Conservation (phyloP, 2,113 vertebrate species). For the Phrynosoma blainvillii region DNA sequence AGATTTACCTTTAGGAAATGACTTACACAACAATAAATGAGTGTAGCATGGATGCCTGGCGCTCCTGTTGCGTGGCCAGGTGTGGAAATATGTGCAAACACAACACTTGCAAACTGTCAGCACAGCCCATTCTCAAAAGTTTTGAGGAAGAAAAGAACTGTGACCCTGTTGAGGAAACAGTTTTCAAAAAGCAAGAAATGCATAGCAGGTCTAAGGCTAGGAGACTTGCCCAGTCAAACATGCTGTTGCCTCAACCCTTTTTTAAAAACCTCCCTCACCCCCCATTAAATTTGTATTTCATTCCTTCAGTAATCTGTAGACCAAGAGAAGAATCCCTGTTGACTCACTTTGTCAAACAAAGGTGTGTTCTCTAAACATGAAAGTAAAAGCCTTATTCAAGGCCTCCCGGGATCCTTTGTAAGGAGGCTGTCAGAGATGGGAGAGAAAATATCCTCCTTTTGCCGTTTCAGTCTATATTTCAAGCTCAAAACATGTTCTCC, state of each 20-base stretch:
- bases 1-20: too few relatives aligned
- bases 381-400: constrained; percentile 13
- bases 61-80: neutral
- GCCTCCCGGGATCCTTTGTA: constrained; percentile 4
- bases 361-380: constrained; percentile 16
- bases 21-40: neutral
- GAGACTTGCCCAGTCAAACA: neutral
- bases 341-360: constrained; percentile 34
- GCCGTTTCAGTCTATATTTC: neutral
- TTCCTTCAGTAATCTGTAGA: constrained; percentile 14
- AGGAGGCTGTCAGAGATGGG: neutral
- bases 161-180: neutral
- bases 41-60: neutral
- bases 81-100: constrained; percentile 1
- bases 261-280: neutral
- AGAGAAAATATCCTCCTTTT: neutral
- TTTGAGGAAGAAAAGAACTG: neutral
- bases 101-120: neutral
- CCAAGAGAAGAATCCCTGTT: constrained; percentile 19
- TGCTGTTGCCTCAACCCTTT: neutral
- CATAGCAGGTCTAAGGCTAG: neutral
- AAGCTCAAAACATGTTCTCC: neutral
- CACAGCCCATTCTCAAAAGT: neutral
- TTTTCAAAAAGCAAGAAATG: constrained; percentile 7
- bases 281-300: neutral